Percentiles rank a stretch among this genome's conserved stretches.
Conservation (phyloP, 2,797 vertebrate genomes). For the Semaprochilodus insignis region DNA sequence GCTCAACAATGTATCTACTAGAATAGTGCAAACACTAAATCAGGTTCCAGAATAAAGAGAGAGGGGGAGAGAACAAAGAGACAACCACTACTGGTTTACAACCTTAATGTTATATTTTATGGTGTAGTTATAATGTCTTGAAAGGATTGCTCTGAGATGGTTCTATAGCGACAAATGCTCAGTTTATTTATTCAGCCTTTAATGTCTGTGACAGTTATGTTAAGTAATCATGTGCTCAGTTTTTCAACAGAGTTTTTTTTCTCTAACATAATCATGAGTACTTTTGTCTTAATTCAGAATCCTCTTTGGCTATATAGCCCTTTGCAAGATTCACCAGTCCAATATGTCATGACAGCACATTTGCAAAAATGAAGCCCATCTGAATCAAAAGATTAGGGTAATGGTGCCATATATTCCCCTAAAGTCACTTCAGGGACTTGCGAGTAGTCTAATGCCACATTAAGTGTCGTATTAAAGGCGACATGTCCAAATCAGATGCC, state of each 20-base stretch:
- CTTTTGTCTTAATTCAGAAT: not conserved
- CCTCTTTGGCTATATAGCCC: not conserved
- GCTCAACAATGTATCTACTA: constrained; percentile 32
- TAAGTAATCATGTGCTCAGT: no score
- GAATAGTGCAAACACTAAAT: constrained; percentile 24
- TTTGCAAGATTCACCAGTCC: not conserved
- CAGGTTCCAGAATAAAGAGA: constrained; percentile 1
- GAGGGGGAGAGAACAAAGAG: not conserved
- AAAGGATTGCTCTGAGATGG: not conserved
- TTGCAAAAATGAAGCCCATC: constrained; percentile 3
- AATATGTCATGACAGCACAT: not conserved
- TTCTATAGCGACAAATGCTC: not conserved
- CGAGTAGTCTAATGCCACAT: constrained; percentile 41
- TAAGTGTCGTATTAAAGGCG: constrained; percentile 46
- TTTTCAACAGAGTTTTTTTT: no score
- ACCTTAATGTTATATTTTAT: constrained; percentile 11
- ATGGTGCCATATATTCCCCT: constrained; percentile 30
- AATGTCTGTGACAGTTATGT: not conserved
- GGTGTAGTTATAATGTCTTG: not conserved
- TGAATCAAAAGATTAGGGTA: constrained; percentile 1
- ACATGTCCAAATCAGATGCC: constrained; percentile 48
- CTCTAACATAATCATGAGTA: not conserved
- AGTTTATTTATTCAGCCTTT: not conserved
- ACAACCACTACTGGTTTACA: constrained; percentile 22
- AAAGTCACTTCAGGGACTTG: constrained; percentile 31